Conservation (phyloP, 2,888 invertebrate genomes). For the Pristionchus japonicus region DNA sequence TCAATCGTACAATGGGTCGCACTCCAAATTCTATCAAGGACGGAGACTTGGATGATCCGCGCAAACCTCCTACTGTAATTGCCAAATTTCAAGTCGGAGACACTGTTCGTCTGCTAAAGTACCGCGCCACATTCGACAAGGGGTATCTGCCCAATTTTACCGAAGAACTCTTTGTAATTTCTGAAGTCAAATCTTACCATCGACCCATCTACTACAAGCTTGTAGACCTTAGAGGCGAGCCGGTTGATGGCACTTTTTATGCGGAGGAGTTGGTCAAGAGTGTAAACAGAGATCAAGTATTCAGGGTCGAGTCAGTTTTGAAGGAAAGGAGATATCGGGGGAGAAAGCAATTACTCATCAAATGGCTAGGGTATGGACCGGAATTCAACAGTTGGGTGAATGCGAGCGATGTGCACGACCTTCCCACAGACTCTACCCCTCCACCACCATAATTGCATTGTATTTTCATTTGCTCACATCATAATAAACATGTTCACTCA, state of each 20-base stretch:
- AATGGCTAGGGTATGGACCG: not conserved
- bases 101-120: not conserved
- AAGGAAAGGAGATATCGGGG: not conserved
- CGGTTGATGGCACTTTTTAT: not conserved
- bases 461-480: no score
- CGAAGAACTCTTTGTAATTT: not conserved
- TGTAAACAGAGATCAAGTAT: not conserved
- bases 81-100: not conserved
- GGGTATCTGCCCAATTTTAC: not conserved
- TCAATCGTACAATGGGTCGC: not conserved
- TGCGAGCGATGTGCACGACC: not conserved
- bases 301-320: not conserved
- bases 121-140: not conserved
- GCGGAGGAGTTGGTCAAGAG: not conserved
- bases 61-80: not conserved
- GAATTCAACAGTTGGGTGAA: conserved; percentile 13
- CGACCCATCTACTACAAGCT: not conserved
- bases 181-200: not conserved
- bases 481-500: not conserved
- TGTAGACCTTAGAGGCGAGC: not conserved
- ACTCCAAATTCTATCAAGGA: not conserved
- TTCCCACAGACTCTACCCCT: no score
- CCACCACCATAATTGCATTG: no score
- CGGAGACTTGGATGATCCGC: not conserved
- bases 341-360: not conserved